Evolutionary conservation across 2,113 vertebrate species (phyloP).

Genomic region (Phrynosoma platyrhinos): DNA sequence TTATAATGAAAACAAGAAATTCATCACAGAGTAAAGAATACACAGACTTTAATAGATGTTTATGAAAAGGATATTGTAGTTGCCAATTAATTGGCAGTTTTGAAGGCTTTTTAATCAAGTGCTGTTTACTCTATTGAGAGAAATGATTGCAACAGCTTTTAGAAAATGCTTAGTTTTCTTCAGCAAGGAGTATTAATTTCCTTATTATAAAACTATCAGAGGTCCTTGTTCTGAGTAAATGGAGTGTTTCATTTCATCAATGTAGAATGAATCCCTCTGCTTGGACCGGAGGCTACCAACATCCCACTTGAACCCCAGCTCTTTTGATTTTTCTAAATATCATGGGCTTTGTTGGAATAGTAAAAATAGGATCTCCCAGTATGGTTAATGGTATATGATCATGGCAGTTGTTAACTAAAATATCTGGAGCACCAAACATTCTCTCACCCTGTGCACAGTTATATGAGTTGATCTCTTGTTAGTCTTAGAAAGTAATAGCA

Average conservation of each 20-base stretch:
- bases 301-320: too few species aligned
- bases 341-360: too few species aligned
- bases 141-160: constrained; percentile 5
- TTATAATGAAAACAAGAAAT: constrained; percentile 12
- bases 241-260: too few species aligned
- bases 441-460: not conserved
- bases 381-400: too few species aligned
- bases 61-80: constrained; percentile 5
- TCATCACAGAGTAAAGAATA: not conserved
- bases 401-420: too few species aligned
- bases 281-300: too few species aligned
- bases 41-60: constrained; percentile 15
- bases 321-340: too few species aligned
- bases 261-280: too few species aligned
- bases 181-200: constrained; percentile 1
- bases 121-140: not conserved
- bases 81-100: constrained; percentile 11
- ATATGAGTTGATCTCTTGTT: not conserved
- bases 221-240: not conserved
- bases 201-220: too few species aligned
- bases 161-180: constrained; percentile 14
- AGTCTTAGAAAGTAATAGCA: not conserved
- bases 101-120: constrained; percentile 35
- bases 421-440: too few species aligned
- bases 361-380: too few species aligned